Conservation (phyloP, 1,140 invertebrate genomes). For the Papilio machaon region DNA sequence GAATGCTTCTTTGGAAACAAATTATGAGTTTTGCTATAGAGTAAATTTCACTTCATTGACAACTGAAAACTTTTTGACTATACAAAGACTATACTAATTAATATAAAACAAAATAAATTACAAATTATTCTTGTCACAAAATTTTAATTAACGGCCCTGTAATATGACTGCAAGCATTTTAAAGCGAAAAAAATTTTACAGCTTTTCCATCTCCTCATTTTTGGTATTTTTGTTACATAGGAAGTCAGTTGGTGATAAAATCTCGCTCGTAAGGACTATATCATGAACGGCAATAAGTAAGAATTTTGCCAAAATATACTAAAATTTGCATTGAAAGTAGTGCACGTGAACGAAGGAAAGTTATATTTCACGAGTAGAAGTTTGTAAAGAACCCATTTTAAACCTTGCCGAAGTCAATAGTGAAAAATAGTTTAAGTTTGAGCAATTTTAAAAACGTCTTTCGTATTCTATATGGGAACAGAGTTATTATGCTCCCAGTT, state of each 20-base stretch:
- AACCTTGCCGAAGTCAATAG: conserved; percentile 26
- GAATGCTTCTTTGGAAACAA: conserved; percentile 9
- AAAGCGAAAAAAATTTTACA: no score
- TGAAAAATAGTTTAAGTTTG: conserved; percentile 26
- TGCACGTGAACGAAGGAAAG: conserved; percentile 18
- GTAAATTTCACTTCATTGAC: not conserved
- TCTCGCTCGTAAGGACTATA: not conserved
- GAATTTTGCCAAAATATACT: conserved; percentile 19
- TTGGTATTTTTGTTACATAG: no score
- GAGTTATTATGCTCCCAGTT: conserved; percentile 1
- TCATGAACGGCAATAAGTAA: conserved; percentile 1
- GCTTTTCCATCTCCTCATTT: not conserved
- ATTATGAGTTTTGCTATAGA: not conserved
- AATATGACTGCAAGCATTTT: not conserved
- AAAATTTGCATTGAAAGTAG: conserved; percentile 24
- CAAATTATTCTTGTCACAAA: not conserved
- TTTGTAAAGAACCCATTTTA: conserved; percentile 22
- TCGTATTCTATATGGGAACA: not conserved
- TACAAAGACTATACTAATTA: no score
- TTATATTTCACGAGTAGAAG: conserved; percentile 26
- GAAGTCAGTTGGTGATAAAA: not conserved
- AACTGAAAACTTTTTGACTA: not conserved
- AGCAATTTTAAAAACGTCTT: conserved; percentile 19
- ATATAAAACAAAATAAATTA: not conserved
- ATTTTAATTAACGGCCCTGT: not conserved